These are phyloP conservation scores for Sebastes steindachneri DNA, from an alignment of 2,797 vertebrate species.

Conservation along the genomic window DNA sequence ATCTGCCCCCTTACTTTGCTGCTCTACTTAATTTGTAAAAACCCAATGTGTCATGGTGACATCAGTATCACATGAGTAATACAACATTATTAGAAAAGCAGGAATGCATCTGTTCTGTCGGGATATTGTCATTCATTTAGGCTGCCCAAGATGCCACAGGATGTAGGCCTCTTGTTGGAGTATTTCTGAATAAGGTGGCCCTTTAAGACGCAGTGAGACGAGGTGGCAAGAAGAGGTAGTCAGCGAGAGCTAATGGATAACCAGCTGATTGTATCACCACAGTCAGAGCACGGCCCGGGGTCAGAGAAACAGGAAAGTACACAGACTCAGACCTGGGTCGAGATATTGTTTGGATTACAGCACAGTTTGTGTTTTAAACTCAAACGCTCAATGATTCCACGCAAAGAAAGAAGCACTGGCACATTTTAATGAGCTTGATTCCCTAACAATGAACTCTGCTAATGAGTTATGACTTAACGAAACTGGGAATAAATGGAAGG, in stretches of 20 bases:
- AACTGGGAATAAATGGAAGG: neutral
- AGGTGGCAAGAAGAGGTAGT: conserved; percentile 71
- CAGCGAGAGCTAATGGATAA: conserved; percentile 80
- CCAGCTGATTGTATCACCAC: conserved; percentile 80
- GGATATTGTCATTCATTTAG: neutral
- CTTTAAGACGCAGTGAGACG: conserved; percentile 70
- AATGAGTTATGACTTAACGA: neutral
- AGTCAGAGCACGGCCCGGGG: conserved; percentile 71
- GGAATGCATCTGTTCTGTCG: neutral
- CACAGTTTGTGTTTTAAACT: conserved; percentile 45
- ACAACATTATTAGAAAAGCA: neutral
- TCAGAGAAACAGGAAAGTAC: conserved; percentile 74
- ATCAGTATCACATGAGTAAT: neutral
- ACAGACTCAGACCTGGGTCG: conserved; percentile 61
- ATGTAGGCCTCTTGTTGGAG: neutral
- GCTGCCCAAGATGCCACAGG: neutral
- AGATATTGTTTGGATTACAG: conserved; percentile 61
- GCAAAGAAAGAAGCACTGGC: neutral
- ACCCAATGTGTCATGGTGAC: neutral
- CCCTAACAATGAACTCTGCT: neutral
- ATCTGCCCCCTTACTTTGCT: neutral
- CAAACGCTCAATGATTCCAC: neutral
- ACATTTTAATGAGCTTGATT: neutral
- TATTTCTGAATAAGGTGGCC: conserved; percentile 34
- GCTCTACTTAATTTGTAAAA: neutral